These are phyloP conservation scores for Geophilus truncorum DNA, from an alignment of 2,888 invertebrate species.

Conservation along the genomic window DNA sequence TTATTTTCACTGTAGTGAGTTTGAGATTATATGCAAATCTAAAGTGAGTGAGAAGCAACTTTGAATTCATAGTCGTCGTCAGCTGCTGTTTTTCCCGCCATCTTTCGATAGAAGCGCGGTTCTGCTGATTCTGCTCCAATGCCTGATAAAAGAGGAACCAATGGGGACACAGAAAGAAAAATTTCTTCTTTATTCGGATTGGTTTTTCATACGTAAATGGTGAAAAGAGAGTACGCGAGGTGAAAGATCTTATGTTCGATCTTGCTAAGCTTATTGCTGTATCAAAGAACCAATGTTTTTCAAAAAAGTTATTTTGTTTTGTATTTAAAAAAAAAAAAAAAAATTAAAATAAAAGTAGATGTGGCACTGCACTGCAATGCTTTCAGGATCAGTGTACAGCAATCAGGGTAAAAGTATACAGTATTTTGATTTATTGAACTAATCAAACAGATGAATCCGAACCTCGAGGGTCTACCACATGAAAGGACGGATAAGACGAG, in stretches of 20 bases:
- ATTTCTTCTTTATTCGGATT: not conserved
- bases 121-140: conserved; percentile 7
- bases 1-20: not conserved
- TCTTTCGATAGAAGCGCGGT: not conserved
- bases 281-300: conserved; percentile 3
- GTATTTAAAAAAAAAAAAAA: not conserved
- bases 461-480: not conserved
- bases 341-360: no score
- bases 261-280: not conserved
- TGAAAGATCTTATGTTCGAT: conserved; percentile 9
- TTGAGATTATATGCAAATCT: conserved; percentile 2
- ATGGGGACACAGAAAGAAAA: not conserved
- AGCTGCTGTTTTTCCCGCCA: conserved; percentile 16
- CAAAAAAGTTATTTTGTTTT: not conserved
- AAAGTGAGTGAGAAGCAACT: not conserved
- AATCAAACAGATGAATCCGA: no score
- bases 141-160: not conserved
- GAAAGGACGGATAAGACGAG: not conserved
- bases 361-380: no score
- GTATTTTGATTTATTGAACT: not conserved
- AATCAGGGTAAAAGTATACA: not conserved
- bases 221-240: not conserved
- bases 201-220: not conserved
- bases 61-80: not conserved
- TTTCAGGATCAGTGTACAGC: no score